These are phyloP conservation scores for Enteromius treurensis DNA, from an alignment of 2,797 vertebrate genomes.

Conservation along the genomic window DNA sequence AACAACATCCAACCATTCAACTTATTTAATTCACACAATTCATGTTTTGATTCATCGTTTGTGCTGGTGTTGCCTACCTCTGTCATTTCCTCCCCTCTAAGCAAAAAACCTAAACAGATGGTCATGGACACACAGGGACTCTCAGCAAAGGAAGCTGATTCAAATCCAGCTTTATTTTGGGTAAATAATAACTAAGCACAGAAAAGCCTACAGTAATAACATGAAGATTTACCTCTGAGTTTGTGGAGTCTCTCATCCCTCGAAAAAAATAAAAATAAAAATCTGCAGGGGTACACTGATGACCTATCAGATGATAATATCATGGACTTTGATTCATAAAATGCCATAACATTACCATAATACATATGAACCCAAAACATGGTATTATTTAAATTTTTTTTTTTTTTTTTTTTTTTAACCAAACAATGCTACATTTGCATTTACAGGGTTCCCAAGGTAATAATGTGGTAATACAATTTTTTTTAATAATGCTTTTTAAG, in stretches of 20 bases:
- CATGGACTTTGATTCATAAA: background rate
- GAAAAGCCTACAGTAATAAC: conserved; percentile 17
- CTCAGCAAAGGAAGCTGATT: conserved; percentile 10
- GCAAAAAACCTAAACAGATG: conserved; percentile 36
- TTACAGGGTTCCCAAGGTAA: background rate
- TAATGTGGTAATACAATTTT: background rate
- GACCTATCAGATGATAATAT: background rate
- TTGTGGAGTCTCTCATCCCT: background rate
- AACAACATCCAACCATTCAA: background rate
- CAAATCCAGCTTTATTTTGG: background rate
- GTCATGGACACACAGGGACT: conserved; percentile 15
- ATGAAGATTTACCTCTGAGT: conserved; percentile 3
- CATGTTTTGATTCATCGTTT: conserved; percentile 8
- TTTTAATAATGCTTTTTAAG: background rate
- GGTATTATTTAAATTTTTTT: background rate
- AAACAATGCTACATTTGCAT: background rate
- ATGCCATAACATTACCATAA: background rate
- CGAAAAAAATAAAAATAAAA: background rate
- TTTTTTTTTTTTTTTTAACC: background rate
- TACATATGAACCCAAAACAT: background rate
- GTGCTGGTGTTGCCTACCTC: conserved; percentile 10
- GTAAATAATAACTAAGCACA: conserved; percentile 7
- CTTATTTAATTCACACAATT: conserved; percentile 23
- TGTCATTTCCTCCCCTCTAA: conserved; percentile 22
- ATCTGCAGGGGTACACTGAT: background rate